Evolutionary conservation across 2,113 vertebrate genomes (phyloP), one percentile per base, ranked within the genome.

Genomic region (Haliaeetus leucogaster): DNA sequence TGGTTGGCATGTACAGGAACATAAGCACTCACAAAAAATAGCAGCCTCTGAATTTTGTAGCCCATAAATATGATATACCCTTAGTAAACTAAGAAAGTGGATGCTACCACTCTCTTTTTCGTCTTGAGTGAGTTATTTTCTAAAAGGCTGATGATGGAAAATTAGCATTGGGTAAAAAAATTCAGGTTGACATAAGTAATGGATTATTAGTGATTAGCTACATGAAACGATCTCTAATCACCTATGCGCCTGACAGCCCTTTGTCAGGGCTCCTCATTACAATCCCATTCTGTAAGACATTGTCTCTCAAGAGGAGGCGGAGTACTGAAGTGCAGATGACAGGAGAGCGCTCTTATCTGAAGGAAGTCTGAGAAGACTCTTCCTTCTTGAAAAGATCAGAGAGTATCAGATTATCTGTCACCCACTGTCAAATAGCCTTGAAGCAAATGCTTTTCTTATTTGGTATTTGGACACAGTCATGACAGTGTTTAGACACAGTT

Each of bases 351-450:
- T 88, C 32, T 79, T 85, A 47, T 90, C 70, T 91, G 45, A 74
- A 72, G 58, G 73, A 85, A 94, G 87, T 23, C 85, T 89, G 68
- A 71, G 87, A 86, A 93, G 74, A 82, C 47, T 90, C n/a, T 93
- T 95, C 88, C 80, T 88, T 80, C 90, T 95, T 95, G 82, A 93
- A 93, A 86, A 93, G 82, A 94, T 89, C 55, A 80, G 66, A 55
- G 71, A 66, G 67, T 82, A 96, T 93, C 92, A 90, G 32, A 62
- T 96, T 89, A 66, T 70, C 71, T 83, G 62, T 80, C 88, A 88
- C 74, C 87, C 85, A 53, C 71, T 78, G 53, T 86, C 82, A 86
- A 73, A 86, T 0, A 71, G 55, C 89, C 76, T 89, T 59, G 78
- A 89, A 73, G 63, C 63, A 92, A 91, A 92, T 83, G 47, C 23